Conservation (phyloP, 1,140 invertebrate species). For the Triops cancriformis region DNA sequence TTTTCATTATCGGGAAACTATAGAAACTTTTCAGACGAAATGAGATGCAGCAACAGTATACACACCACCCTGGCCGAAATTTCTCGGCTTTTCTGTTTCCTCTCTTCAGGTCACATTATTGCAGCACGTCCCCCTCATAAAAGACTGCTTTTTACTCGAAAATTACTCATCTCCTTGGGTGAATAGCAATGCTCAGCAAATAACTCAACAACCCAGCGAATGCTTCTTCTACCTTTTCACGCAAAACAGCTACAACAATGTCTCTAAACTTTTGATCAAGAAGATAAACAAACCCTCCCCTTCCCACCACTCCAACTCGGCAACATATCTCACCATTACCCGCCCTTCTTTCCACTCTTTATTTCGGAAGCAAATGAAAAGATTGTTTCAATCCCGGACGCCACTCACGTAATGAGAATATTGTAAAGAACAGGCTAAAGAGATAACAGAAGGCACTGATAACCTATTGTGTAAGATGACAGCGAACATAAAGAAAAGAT, state of each 20-base stretch:
- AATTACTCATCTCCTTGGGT: neutral
- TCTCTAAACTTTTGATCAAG: neutral
- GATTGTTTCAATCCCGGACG: neutral
- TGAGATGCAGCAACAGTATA: slow-evolving; percentile 4
- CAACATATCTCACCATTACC: neutral
- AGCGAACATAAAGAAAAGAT: neutral
- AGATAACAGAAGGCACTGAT: slow-evolving; percentile 1
- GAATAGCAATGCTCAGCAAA: neutral
- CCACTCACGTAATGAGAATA: neutral
- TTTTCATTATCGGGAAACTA: slow-evolving; percentile 14
- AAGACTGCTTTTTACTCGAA: neutral
- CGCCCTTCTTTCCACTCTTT: neutral
- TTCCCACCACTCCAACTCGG: neutral
- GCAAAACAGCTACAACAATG: neutral
- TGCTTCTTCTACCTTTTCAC: neutral
- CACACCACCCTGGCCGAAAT: neutral
- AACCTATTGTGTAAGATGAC: neutral
- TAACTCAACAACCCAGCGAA: neutral
- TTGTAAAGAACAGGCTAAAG: neutral
- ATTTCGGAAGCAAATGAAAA: neutral
- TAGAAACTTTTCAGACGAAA: neutral
- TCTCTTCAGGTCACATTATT: neutral
- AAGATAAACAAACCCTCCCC: neutral
- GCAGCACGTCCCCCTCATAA: neutral
- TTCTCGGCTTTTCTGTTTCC: neutral